Evolutionary conservation across 1,140 invertebrate genomes (phyloP).

Genomic region (Drosophila nigromelanica): DNA sequence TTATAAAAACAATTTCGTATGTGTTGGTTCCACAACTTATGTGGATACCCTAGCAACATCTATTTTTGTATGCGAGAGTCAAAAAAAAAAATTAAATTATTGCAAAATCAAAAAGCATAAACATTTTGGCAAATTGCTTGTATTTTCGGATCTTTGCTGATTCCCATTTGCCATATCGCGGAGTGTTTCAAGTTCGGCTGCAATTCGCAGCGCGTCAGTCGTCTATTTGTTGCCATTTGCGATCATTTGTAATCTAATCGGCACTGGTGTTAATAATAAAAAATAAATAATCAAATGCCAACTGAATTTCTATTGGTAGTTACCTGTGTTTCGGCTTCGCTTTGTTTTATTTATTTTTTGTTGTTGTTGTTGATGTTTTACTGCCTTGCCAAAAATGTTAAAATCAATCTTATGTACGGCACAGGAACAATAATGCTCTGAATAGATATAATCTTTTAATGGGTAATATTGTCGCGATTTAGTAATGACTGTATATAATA

Average conservation of each 20-base stretch:
- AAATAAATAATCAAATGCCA: conserved; percentile 25
- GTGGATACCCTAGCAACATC: neutral
- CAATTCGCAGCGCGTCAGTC: conserved; percentile 3
- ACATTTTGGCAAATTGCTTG: neutral
- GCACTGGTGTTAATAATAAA: conserved; percentile 6
- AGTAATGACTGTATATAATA: neutral
- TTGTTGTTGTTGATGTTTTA: neutral
- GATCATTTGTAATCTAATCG: conserved; percentile 37
- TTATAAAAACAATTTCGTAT: too few species aligned
- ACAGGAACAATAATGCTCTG: neutral
- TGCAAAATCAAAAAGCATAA: neutral
- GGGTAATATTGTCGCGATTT: neutral
- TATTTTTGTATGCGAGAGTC: neutral
- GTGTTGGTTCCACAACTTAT: neutral
- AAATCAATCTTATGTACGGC: neutral
- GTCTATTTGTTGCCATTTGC: conserved; percentile 18
- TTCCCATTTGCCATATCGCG: conserved; percentile 7
- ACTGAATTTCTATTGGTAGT: conserved; percentile 28
- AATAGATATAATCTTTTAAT: neutral
- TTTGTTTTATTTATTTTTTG: neutral
- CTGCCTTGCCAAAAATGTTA: conserved; percentile 13
- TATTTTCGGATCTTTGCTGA: neutral
- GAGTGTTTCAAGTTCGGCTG: conserved; percentile 1
- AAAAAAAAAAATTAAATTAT: neutral
- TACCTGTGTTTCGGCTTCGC: neutral